Evolutionary conservation across 1,140 invertebrate genomes (phyloP).

Genomic region (Harpegnathos saltator): DNA sequence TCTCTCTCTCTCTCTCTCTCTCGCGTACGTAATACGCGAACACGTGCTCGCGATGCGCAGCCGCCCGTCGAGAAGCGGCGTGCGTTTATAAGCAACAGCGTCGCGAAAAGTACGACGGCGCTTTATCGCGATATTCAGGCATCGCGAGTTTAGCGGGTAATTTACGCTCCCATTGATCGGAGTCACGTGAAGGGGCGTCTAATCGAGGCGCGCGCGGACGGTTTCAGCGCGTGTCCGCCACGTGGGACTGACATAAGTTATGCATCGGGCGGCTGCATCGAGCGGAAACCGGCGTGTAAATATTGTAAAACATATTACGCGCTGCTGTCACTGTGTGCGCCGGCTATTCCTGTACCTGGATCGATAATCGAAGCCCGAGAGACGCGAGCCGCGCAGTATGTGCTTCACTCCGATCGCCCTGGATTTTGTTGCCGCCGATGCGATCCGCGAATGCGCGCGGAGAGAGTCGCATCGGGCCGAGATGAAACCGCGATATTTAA

Average conservation of each 20-base stretch:
- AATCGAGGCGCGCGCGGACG: neutral
- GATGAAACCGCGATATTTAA: too few relatives aligned
- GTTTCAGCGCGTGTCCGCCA: neutral
- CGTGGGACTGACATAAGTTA: neutral
- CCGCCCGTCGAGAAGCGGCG: neutral
- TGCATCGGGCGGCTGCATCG: constrained; percentile 5
- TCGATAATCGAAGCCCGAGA: constrained; percentile 16
- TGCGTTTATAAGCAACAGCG: constrained; percentile 14
- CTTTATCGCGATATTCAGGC: neutral
- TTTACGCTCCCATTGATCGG: constrained; percentile 44
- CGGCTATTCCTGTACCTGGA: neutral
- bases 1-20: too few relatives aligned
- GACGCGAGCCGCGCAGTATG: neutral
- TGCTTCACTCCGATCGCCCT: neutral
- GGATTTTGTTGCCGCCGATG: too few relatives aligned
- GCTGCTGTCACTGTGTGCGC: neutral
- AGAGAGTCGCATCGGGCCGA: too few relatives aligned
- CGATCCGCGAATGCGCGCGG: too few relatives aligned
- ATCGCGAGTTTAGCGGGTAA: constrained; percentile 10
- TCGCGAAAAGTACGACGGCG: neutral
- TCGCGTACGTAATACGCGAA: neutral
- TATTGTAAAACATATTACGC: constrained; percentile 35
- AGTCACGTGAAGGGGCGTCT: constrained; percentile 22
- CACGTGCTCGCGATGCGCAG: too few relatives aligned
- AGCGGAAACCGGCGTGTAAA: constrained; percentile 40